Conservation (phyloP, 2,113 vertebrate genomes). For the Hipposideros armiger region DNA sequence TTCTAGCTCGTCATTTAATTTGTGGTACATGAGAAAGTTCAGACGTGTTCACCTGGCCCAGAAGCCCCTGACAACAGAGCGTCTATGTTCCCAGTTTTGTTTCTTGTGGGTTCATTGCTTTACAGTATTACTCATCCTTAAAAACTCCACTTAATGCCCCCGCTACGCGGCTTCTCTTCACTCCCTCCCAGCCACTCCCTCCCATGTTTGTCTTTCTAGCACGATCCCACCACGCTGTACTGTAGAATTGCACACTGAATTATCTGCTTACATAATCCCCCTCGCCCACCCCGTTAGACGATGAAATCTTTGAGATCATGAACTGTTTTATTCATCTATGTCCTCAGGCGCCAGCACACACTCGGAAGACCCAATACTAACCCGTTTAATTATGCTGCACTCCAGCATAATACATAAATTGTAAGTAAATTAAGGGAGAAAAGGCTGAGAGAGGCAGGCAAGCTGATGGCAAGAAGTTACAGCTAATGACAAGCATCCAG, state of each 20-base stretch:
- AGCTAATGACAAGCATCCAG: fast-evolving
- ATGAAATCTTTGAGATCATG: not conserved
- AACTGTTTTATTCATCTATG: not conserved
- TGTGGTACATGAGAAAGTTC: fast-evolving
- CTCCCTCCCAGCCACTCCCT: too few species aligned
- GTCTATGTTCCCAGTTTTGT: not conserved
- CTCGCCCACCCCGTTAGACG: too few species aligned
- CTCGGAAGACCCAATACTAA: too few species aligned
- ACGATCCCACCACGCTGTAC: fast-evolving
- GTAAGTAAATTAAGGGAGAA: not conserved
- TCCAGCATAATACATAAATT: not conserved
- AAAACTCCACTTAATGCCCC: fast-evolving
- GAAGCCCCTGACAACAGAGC: not conserved
- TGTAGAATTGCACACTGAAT: fast-evolving
- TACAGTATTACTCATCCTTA: fast-evolving
- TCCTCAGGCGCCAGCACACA: not conserved
- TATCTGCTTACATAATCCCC: not conserved
- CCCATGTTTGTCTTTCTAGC: not conserved
- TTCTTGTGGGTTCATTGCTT: too few species aligned
- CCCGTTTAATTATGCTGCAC: not conserved
- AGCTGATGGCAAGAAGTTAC: not conserved
- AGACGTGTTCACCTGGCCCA: fast-evolving
- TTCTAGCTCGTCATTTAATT: not conserved
- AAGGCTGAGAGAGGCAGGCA: fast-evolving
- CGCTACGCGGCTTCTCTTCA: fast-evolving